Evolutionary conservation across 1,140 invertebrate species (phyloP).

Genomic region (Ceratina japonica): DNA sequence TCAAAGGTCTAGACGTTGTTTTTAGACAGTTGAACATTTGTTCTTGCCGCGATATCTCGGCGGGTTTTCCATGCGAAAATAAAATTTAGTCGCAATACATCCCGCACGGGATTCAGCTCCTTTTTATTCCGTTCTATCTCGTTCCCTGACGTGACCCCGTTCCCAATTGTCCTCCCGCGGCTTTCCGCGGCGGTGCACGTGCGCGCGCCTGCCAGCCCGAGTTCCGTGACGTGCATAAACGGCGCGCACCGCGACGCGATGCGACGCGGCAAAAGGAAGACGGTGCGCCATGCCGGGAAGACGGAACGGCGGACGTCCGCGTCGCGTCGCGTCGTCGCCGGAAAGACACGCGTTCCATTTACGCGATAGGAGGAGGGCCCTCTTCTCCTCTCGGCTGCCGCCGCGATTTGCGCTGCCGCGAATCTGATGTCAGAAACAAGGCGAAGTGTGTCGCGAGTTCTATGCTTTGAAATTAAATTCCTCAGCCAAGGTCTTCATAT

Average conservation of each 20-base stretch:
- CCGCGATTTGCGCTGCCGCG: slow-evolving; percentile 18
- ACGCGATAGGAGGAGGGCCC: slow-evolving; percentile 10
- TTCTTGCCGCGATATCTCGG: slow-evolving; percentile 7
- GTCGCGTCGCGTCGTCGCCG: slow-evolving; percentile 4
- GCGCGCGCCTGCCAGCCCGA: slow-evolving; percentile 37
- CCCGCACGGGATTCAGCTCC: background rate
- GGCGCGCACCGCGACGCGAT: slow-evolving; percentile 24
- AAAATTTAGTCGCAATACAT: slow-evolving; percentile 34
- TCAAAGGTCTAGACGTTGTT: no score
- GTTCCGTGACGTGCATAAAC: slow-evolving; percentile 37
- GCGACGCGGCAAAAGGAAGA: slow-evolving; percentile 32
- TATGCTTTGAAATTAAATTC: no score
- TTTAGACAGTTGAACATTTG: background rate
- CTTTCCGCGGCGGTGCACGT: slow-evolving; percentile 41
- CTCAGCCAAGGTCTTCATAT: no score
- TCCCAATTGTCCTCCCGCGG: slow-evolving; percentile 41
- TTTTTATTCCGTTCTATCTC: slow-evolving; percentile 46
- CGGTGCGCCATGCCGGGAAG: background rate
- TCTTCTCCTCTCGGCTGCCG: background rate
- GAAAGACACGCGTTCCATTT: slow-evolving; percentile 32
- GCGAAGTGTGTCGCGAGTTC: no score
- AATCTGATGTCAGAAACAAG: no score
- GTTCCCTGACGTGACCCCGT: slow-evolving; percentile 46
- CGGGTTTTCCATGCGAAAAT: slow-evolving; percentile 24
- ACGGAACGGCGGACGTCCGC: background rate